Conservation (phyloP, 92 coral and sea anemone genomes). For the Palythoa grandis region DNA sequence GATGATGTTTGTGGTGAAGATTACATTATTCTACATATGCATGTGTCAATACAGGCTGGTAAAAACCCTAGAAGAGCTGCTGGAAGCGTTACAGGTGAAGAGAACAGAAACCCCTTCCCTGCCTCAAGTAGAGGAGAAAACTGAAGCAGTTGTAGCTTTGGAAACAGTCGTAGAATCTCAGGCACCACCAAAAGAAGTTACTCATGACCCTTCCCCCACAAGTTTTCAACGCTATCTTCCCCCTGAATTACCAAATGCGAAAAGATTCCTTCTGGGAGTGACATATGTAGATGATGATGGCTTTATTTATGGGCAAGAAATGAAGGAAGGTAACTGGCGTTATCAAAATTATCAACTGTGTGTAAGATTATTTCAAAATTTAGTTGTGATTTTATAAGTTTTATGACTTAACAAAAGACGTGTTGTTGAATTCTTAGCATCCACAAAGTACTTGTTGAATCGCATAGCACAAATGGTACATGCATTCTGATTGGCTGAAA, state of each 20-base stretch:
- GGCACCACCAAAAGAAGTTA: not conserved
- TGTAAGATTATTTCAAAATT: too few species aligned
- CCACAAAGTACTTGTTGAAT: too few species aligned
- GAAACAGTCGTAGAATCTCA: not conserved
- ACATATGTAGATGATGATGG: slow-evolving; percentile 92
- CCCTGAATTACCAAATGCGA: slow-evolving; percentile 61
- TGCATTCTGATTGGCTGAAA: too few species aligned
- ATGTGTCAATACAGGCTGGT: slow-evolving; percentile 16
- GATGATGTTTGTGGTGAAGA: not conserved
- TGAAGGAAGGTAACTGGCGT: slow-evolving; percentile 66
- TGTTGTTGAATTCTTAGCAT: too few species aligned
- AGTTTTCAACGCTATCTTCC: slow-evolving; percentile 62
- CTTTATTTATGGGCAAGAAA: slow-evolving; percentile 86
- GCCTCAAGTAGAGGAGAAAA: not conserved
- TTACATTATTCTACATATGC: not conserved
- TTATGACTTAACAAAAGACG: too few species aligned
- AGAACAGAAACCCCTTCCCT: not conserved
- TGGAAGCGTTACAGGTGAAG: not conserved
- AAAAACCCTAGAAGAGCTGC: slow-evolving; percentile 17
- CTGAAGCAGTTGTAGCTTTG: not conserved
- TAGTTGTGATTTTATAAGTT: too few species aligned
- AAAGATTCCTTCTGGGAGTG: slow-evolving; percentile 77
- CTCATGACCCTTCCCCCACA: slow-evolving; percentile 23
- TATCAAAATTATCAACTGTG: too few species aligned
- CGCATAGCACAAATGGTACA: too few species aligned